Conservation (phyloP, 2,797 vertebrate species). For the Hippopotamyrus pictus region DNA sequence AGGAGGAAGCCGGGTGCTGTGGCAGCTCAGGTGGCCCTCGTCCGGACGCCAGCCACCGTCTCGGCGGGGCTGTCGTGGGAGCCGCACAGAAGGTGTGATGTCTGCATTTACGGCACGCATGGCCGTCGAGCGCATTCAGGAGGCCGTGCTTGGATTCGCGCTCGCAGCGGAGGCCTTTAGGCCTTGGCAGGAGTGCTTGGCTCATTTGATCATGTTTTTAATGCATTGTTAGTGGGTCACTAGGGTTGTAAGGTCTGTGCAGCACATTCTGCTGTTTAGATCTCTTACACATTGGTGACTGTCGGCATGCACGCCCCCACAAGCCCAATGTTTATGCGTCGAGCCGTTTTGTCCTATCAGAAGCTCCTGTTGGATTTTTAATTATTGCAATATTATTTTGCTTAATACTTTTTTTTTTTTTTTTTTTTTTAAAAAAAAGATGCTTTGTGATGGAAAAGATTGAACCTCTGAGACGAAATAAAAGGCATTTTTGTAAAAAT, state of each 20-base stretch:
- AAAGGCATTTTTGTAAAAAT: conserved; percentile 34
- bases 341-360: not conserved
- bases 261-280: not conserved
- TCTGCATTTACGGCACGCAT: not conserved
- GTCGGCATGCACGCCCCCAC: not conserved
- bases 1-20: not conserved
- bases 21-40: conserved; percentile 12
- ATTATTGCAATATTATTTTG: not conserved
- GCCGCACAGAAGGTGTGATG: not conserved
- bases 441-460: conserved; percentile 28
- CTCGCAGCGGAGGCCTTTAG: not conserved
- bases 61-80: conserved; percentile 19
- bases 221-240: not conserved
- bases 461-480: conserved; percentile 37
- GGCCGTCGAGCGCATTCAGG: not conserved
- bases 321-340: not conserved
- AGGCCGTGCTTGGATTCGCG: not conserved
- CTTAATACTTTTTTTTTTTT: not conserved
- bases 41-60: conserved; percentile 45
- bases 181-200: not conserved
- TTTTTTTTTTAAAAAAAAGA: not conserved
- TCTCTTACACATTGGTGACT: not conserved
- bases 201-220: not conserved
- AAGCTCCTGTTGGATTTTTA: not conserved
- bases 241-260: not conserved